phyloP scores from a whole-genome alignment of 1,140 invertebrate species.

The Hypothenemus hampei region DNA sequence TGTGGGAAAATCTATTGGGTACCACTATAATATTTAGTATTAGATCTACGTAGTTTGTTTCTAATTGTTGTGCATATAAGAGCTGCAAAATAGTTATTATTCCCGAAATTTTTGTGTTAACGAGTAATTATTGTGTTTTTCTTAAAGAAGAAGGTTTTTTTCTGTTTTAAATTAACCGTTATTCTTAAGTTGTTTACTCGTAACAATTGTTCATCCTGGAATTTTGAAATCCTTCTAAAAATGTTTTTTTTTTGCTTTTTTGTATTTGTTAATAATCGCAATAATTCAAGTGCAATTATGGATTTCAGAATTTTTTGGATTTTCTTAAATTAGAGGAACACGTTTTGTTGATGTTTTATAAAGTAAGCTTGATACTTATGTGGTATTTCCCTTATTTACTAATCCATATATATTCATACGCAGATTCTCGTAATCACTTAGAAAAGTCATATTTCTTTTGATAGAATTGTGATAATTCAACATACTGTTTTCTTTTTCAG shows the following conservation, averaged over 20 bases:
- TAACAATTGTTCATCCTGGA: too few species aligned
- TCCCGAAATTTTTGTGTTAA: constrained; percentile 2
- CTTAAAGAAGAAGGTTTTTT: neutral
- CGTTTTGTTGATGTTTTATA: constrained; percentile 8
- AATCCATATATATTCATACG: neutral
- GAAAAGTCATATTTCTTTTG: too few species aligned
- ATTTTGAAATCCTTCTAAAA: constrained; percentile 16
- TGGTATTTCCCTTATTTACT: constrained; percentile 1
- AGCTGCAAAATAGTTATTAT: neutral
- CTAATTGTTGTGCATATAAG: constrained; percentile 14
- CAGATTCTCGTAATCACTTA: too few species aligned
- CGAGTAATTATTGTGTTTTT: constrained; percentile 12
- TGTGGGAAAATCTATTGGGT: constrained; percentile 14
- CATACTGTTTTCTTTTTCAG: too few species aligned
- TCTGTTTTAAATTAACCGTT: neutral
- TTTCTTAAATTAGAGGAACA: neutral
- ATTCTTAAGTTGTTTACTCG: neutral
- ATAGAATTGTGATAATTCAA: constrained; percentile 6
- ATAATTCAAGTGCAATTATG: constrained; percentile 30
- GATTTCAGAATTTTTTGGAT: constrained; percentile 22
- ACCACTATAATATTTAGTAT: constrained; percentile 6
- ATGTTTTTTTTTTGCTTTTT: constrained; percentile 8
- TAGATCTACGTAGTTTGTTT: constrained; percentile 7
- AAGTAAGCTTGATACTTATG: neutral
- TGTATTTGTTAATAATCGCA: constrained; percentile 17